Conservation (phyloP, 2,113 vertebrate genomes). For the Dendropsophus ebraccatus region DNA sequence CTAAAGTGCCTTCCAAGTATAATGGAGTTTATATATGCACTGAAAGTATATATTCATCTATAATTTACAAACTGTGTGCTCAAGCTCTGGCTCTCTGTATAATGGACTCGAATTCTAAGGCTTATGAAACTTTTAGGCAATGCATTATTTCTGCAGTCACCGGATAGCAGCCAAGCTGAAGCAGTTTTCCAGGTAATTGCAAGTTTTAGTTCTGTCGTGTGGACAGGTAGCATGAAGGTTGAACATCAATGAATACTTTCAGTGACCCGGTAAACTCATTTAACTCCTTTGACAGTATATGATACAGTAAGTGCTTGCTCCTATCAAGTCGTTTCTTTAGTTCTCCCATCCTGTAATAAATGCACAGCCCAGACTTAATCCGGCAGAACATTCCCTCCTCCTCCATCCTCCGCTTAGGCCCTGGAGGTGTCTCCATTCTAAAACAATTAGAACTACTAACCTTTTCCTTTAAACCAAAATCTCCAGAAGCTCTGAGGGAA, state of each 20-base stretch:
- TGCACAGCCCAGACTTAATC: slow-evolving; percentile 38
- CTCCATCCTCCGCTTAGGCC: slow-evolving; percentile 31
- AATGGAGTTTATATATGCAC: not conserved
- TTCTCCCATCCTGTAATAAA: slow-evolving; percentile 43
- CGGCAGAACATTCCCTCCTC: slow-evolving; percentile 10
- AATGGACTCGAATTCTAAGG: not conserved
- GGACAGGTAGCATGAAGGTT: not conserved
- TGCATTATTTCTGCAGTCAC: slow-evolving; percentile 12
- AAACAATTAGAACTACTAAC: slow-evolving; percentile 56
- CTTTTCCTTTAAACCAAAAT: slow-evolving; percentile 49
- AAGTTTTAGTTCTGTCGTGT: not conserved
- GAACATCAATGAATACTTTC: not conserved
- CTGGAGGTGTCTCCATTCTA: slow-evolving; percentile 56
- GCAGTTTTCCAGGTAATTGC: slow-evolving; percentile 19
- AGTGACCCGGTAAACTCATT: slow-evolving; percentile 38
- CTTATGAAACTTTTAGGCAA: slow-evolving; percentile 1
- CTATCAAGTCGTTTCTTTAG: slow-evolving; percentile 23
- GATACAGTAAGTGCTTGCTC: not conserved
- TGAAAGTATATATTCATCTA: not conserved
- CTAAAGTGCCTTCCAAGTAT: not conserved
- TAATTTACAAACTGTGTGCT: slow-evolving; percentile 5
- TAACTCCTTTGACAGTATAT: not conserved
- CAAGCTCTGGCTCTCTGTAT: not conserved
- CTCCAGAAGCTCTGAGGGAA: slow-evolving; percentile 44
- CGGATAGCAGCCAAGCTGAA: not conserved